Evolutionary conservation across 2,113 vertebrate species (phyloP).

Genomic region (Limanda limanda): DNA sequence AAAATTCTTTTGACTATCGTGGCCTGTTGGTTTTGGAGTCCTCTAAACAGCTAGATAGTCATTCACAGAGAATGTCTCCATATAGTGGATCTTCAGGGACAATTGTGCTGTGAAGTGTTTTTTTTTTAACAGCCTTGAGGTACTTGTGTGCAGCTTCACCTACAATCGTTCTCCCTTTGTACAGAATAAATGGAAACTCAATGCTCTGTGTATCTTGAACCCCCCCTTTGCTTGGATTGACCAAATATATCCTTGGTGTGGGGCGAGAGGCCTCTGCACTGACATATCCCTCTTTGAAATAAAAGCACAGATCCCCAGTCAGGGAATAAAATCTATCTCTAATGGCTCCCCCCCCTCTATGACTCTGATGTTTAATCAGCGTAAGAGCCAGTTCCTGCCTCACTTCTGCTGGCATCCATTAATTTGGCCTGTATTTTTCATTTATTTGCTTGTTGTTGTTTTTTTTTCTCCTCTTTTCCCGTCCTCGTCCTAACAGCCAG

Average conservation of each 20-base stretch:
- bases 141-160: conserved; percentile 18
- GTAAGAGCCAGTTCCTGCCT: conserved; percentile 77
- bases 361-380: conserved; percentile 83
- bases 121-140: conserved; percentile 2
- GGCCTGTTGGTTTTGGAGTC: neutral
- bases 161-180: conserved; percentile 18
- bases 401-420: conserved; percentile 67
- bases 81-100: conserved; percentile 9
- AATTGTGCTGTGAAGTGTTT: neutral
- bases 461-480: conserved; percentile 68
- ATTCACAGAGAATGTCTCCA: neutral
- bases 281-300: conserved; percentile 53
- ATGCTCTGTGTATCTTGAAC: conserved; percentile 29
- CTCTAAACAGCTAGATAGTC: neutral
- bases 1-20: neutral
- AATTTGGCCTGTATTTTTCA: conserved; percentile 73
- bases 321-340: conserved; percentile 78
- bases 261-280: conserved; percentile 36
- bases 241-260: conserved; percentile 45
- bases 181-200: conserved; percentile 29
- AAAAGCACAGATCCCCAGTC: too few species aligned
- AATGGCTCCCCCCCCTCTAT: conserved; percentile 77
- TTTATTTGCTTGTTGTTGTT: conserved; percentile 72
- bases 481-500: conserved; percentile 50
- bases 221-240: conserved; percentile 40